Percentiles rank a stretch among this genome's conserved stretches.
Conservation (phyloP, 2,888 invertebrate species). For the Itoplectis maculator region DNA sequence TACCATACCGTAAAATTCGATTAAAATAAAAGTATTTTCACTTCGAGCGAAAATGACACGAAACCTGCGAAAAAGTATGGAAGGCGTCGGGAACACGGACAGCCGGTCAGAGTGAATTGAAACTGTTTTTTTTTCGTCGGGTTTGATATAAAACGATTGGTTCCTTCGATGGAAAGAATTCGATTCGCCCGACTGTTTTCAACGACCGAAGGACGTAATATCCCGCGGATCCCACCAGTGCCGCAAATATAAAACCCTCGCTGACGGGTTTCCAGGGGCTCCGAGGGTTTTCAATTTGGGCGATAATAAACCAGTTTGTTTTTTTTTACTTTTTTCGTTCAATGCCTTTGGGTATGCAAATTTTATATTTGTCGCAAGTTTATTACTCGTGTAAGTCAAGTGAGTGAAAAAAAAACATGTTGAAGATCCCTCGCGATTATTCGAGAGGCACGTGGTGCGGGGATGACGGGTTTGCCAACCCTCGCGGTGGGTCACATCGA, state of each 20-base stretch:
- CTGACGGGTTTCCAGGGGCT: constrained; percentile 11
- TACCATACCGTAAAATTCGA: not conserved
- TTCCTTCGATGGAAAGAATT: constrained; percentile 1
- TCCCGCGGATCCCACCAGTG: not conserved
- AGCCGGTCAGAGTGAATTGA: not conserved
- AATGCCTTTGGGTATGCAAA: not conserved
- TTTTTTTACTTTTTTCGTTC: not conserved
- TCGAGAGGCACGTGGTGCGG: not conserved
- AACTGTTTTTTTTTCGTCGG: not conserved
- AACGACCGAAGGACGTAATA: constrained; percentile 1
- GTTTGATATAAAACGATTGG: constrained; percentile 14
- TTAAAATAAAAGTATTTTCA: not conserved
- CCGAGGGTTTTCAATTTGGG: constrained; percentile 1
- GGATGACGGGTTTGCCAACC: not conserved
- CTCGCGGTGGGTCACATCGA: not conserved
- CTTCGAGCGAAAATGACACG: not conserved
- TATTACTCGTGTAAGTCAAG: not conserved
- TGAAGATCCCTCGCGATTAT: not conserved
- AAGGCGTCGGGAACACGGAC: not conserved
- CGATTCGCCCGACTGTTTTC: constrained; percentile 16
- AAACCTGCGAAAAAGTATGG: not conserved
- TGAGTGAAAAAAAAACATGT: not conserved
- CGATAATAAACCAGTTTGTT: constrained; percentile 9
- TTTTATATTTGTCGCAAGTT: too few relatives aligned
- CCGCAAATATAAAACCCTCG: constrained; percentile 1